These are phyloP conservation scores for Mellivora capensis DNA, from an alignment of 2,113 vertebrate genomes.

Conservation along the genomic window DNA sequence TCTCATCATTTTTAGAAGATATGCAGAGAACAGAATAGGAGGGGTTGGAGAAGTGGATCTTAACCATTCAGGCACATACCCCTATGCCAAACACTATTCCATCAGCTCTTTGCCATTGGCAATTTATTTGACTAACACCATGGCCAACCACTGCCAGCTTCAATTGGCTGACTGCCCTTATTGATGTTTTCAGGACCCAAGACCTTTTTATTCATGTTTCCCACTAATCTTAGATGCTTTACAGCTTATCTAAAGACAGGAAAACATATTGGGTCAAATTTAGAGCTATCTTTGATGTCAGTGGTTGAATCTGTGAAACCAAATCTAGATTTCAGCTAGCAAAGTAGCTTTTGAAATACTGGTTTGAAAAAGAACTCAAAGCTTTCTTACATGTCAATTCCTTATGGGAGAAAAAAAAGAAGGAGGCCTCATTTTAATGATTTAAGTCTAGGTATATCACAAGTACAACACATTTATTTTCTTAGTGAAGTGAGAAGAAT, in stretches of 20 bases:
- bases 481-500: neutral
- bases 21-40: neutral
- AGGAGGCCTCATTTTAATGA: neutral
- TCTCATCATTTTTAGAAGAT: neutral
- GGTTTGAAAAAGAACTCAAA: conserved; percentile 52
- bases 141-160: neutral
- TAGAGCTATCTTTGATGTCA: conserved; percentile 54
- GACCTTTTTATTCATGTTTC: conserved; percentile 42
- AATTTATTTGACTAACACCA: neutral
- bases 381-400: conserved; percentile 42
- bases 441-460: neutral
- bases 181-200: conserved; percentile 19
- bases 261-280: conserved; percentile 55
- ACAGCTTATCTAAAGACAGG: conserved; percentile 32
- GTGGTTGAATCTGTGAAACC: conserved; percentile 37
- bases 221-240: conserved; percentile 55
- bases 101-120: neutral
- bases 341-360: conserved; percentile 51
- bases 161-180: conserved; percentile 7
- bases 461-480: neutral
- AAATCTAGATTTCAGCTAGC: conserved; percentile 42
- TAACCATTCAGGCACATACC: neutral
- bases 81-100: neutral
- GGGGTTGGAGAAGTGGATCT: neutral
- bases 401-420: neutral